phyloP scores from a whole-genome alignment of 2,797 vertebrate species.

The Pithecia hirsuta region DNA sequence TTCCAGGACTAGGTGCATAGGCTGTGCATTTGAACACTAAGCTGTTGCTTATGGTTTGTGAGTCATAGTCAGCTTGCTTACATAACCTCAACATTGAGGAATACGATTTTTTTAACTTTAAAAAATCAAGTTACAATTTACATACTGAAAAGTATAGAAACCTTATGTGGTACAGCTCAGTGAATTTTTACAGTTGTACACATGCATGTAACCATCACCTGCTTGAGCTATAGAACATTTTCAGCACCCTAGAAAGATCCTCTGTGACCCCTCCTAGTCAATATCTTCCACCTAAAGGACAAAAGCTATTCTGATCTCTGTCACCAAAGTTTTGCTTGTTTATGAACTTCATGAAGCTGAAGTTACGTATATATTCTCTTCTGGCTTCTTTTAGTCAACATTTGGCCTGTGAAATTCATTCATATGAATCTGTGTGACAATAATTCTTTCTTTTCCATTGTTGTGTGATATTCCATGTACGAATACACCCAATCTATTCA shows the following conservation, averaged over 20 bases:
- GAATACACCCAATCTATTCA: not conserved
- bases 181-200: not conserved
- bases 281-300: not conserved
- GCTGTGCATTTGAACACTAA: not conserved
- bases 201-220: not conserved
- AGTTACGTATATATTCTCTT: not conserved
- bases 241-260: not conserved
- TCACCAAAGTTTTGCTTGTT: not conserved
- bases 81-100: not conserved
- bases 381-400: not conserved
- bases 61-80: not conserved
- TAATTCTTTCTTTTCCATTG: not conserved
- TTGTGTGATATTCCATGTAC: not conserved
- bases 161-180: not conserved
- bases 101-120: not conserved
- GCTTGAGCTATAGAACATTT: not conserved
- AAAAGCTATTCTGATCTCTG: not conserved
- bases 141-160: not conserved
- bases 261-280: not conserved
- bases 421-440: not conserved
- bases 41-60: not conserved
- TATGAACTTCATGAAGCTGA: not conserved
- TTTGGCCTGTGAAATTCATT: not conserved
- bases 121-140: conserved; percentile 25
- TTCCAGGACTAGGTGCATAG: not conserved